Base-by-base conservation (phyloP, 2,888 invertebrate genomes). In the Exephanes ischioxanthus region DNA sequence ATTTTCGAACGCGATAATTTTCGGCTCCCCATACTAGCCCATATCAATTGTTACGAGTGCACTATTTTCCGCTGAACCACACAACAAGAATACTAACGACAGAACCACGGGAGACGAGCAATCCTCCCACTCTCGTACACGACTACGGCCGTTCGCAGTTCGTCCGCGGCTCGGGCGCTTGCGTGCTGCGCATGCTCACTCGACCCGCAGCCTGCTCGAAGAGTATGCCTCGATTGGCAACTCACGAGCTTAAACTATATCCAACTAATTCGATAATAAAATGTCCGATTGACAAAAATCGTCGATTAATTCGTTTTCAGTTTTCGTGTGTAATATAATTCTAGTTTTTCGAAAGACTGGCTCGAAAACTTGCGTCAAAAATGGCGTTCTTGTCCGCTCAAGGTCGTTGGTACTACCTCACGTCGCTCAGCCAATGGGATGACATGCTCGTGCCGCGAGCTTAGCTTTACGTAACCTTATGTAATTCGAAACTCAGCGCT, bases 381-480 rank as follows among this genome's bases (percentile, higher is more conserved):
- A 68, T 86, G 86, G 80, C 86, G 86, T 71, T 22, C 1, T 41
- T 80, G 68, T 55, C 33, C 33, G 63, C 33, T 77, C 84, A 86
- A 86, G 86, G 86, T 79, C 86, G 73, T 83, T 53, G 67, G 37
- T 22, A 55, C 45, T 55, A 58, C n/a, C 75, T 70, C 16, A 16
- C 63, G 33, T 33, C 33, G 33, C 63, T 30, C 14, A 37, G 37
- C 68, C 53, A 81, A 75, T 66, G 26, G 55, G 53, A 55, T 11
- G 30, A 37, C 61, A 53, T n/a, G 53, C 22, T 11, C 9, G 22
- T 22, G 66, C 63, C 75, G 53, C n/a, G 53, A 80, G 61, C 61
- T 22, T 55, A 41, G 11, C 33, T 63, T 73, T 80, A 85, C 68
- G 80, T 85, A 86, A 87, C 70, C 72, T 82, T 83, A 76, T 58